These are phyloP conservation scores for Battus philenor DNA, from an alignment of 1,140 invertebrate species.

Conservation along the genomic window DNA sequence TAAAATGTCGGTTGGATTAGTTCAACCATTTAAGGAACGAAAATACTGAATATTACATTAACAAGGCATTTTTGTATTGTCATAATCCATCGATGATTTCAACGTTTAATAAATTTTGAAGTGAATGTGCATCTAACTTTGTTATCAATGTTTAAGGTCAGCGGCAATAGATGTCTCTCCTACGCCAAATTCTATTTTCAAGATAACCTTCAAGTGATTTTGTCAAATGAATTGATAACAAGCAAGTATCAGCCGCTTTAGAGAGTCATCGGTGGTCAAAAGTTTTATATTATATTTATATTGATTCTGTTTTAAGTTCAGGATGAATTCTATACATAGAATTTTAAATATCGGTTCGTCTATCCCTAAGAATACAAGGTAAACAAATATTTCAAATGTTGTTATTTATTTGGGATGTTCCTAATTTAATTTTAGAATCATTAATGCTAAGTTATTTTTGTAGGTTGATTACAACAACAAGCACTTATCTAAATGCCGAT, in stretches of 20 bases:
- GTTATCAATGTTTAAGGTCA: constrained; percentile 30
- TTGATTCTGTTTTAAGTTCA: constrained; percentile 20
- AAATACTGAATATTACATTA: too few relatives aligned
- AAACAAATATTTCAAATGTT: constrained; percentile 23
- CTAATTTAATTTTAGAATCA: constrained; percentile 37
- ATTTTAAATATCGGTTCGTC: constrained; percentile 41
- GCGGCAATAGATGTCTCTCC: constrained; percentile 48
- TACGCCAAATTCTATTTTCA: constrained; percentile 51
- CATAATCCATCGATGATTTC: too few relatives aligned
- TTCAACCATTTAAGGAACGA: too few relatives aligned
- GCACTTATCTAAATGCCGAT: constrained; percentile 69
- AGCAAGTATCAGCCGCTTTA: constrained; percentile 25
- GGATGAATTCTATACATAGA: constrained; percentile 59
- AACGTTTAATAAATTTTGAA: too few relatives aligned
- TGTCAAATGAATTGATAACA: constrained; percentile 67
- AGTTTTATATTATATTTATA: constrained; percentile 11
- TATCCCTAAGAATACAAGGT: constrained; percentile 61
- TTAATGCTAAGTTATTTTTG: constrained; percentile 37
- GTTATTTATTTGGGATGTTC: constrained; percentile 12
- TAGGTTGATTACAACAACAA: constrained; percentile 67
- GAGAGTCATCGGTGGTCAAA: constrained; percentile 18
- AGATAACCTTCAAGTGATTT: constrained; percentile 73
- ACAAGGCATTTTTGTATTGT: too few relatives aligned
- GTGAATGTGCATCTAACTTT: too few relatives aligned
- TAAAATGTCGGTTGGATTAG: too few relatives aligned